Base-by-base conservation (phyloP, 2,888 invertebrate species). In the Rhagium mordax region DNA sequence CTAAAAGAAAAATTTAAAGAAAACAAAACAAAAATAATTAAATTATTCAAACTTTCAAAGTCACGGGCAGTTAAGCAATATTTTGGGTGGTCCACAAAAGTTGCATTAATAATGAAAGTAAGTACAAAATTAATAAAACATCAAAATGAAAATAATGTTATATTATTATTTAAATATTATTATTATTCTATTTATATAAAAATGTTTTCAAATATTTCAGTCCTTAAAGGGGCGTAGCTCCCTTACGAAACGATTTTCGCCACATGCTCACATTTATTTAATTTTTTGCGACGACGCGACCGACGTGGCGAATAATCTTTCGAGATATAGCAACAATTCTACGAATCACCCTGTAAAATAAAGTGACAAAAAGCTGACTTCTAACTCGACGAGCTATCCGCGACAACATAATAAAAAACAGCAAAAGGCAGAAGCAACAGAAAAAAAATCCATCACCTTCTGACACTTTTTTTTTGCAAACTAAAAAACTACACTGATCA, bases 401-500 rank as follows among this genome's bases (percentile, higher is more conserved):
- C n/a, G n/a, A 33, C n/a, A 41, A 41, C 4, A n/a, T 41, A 41
- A n/a, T 33, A 33, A 49, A 15, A 49, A 15, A 18, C 16, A 49
- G 0, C 16, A 18, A 49, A 20, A 20, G 10, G 51, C 41, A n/a
- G 41, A 41, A 41, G 41, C 41, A n/a, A 41, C n/a, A n/a, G n/a
- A 33, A 24, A 24, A 4, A 24, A 41, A 41, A 41, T n/a, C 5
- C 29, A 41, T 41, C 41, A 41, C 13, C 41, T 4, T 41, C 1
- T 10, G 5, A n/a, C n/a, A 41, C 41, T 5, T n/a, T 5, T 3
- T 13, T n/a, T n/a, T 13, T 24, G 10, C 1, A 8, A 57, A 27
- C 15, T n/a, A 57, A 55, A 68, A 53, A 27, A 71, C 75, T 69
- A 72, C 62, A 78, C 59, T 66, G 70, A 77, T 48, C 68, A 78